Evolutionary conservation across 2,888 invertebrate species (phyloP).

Genomic region (Cephus pygmeus): DNA sequence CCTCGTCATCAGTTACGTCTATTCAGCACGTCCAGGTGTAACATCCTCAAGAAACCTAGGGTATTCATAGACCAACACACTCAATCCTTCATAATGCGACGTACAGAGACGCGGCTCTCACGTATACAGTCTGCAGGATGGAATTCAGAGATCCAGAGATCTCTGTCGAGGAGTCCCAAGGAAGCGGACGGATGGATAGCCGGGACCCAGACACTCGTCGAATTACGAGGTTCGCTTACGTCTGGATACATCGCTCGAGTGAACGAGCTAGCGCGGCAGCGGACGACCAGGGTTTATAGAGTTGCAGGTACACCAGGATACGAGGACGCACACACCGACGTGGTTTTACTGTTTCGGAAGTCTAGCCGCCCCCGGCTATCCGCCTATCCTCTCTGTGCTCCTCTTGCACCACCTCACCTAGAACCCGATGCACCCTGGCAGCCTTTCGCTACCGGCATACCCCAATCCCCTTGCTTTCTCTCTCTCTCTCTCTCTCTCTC

Average conservation of each 20-base stretch:
- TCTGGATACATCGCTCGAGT: constrained; percentile 53
- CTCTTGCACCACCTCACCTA: background rate
- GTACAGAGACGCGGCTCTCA: background rate
- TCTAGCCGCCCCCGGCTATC: constrained; percentile 57
- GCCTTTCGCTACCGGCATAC: constrained; percentile 15
- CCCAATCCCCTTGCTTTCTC: constrained; percentile 23
- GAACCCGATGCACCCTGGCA: background rate
- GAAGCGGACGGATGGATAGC: background rate
- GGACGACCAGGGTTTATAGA: constrained; percentile 55
- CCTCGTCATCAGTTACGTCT: background rate
- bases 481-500: constrained; percentile 36
- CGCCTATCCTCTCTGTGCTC: constrained; percentile 24
- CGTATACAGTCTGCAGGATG: background rate
- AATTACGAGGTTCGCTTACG: constrained; percentile 57
- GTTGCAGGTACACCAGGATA: constrained; percentile 35
- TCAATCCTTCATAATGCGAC: background rate
- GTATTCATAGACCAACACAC: background rate
- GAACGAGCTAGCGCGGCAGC: constrained; percentile 45
- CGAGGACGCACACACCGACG: constrained; percentile 49
- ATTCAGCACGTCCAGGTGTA: background rate
- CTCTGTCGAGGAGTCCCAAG: background rate
- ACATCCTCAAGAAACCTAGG: background rate
- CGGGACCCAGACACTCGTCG: constrained; percentile 54
- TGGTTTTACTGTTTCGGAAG: constrained; percentile 61
- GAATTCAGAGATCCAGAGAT: background rate